These are phyloP conservation scores for Quiscalus mexicanus DNA, from an alignment of 2,113 vertebrate species.

Conservation along the genomic window DNA sequence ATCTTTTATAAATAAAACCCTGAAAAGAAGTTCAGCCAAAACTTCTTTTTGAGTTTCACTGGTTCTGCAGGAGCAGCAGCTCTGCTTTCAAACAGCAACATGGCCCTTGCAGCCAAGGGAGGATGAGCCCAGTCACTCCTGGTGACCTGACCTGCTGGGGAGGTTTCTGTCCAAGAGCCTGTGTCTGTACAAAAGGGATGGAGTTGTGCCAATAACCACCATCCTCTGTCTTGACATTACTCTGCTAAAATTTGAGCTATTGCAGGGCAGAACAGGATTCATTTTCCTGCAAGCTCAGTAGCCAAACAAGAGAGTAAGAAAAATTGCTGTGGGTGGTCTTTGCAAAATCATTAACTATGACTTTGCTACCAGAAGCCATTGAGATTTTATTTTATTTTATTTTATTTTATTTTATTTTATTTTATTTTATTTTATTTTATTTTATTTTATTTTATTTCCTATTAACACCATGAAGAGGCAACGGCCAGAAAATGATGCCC, in stretches of 20 bases:
- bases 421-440: background rate
- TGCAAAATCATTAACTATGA: background rate
- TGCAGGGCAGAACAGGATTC: background rate
- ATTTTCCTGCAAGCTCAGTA: background rate
- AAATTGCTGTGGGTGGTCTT: background rate
- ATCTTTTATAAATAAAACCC: background rate
- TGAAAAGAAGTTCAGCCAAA: background rate
- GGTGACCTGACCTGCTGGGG: background rate
- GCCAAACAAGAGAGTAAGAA: background rate
- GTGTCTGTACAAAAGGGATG: background rate
- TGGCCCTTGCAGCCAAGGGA: background rate
- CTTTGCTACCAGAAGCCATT: background rate
- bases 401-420: background rate
- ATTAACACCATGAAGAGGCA: background rate
- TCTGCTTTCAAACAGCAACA: background rate
- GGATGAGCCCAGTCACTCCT: accelerated
- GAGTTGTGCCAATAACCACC: background rate
- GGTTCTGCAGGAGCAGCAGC: background rate
- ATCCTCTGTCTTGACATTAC: accelerated
- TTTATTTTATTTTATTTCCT: background rate
- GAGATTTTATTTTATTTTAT: background rate
- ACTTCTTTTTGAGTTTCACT: background rate
- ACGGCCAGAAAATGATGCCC: background rate
- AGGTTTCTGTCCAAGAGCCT: background rate
- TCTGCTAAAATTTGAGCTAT: background rate